These are phyloP conservation scores for Eupithecia centaureata DNA, from an alignment of 2,888 invertebrate genomes.

Conservation along the genomic window DNA sequence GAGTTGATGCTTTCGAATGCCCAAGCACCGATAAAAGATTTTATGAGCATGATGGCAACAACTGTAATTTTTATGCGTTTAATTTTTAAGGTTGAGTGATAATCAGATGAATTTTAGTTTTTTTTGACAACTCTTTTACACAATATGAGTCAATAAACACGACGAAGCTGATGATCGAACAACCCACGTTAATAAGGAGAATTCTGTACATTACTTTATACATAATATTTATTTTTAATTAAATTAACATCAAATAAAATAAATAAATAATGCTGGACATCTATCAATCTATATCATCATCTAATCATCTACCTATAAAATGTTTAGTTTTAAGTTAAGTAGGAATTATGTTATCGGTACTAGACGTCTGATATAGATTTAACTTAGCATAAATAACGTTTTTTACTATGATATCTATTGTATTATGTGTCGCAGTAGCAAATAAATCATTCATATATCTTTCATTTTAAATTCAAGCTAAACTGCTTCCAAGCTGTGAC, in stretches of 20 bases:
- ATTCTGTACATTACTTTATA: too few species aligned
- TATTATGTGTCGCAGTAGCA: too few species aligned
- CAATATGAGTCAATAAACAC: not conserved
- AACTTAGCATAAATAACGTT: too few species aligned
- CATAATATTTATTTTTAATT: too few species aligned
- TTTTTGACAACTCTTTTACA: not conserved
- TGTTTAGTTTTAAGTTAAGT: too few species aligned
- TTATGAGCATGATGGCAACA: not conserved
- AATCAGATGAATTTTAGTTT: not conserved
- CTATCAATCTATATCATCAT: too few species aligned
- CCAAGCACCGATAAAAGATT: not conserved
- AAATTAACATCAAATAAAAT: too few species aligned
- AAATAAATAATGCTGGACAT: too few species aligned
- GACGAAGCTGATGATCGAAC: not conserved
- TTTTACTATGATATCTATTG: too few species aligned
- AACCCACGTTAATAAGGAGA: not conserved
- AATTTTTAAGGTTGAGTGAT: not conserved
- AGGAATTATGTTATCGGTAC: too few species aligned
- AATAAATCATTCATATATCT: not conserved
- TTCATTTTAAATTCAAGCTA: constrained; percentile 2
- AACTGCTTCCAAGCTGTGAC: constrained; percentile 7
- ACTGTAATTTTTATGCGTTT: not conserved
- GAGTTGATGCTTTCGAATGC: not conserved
- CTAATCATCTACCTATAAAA: too few species aligned
- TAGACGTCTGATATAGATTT: too few species aligned